Evolutionary conservation across 2,888 invertebrate species (phyloP).

Genomic region (Erynnis tages): DNA sequence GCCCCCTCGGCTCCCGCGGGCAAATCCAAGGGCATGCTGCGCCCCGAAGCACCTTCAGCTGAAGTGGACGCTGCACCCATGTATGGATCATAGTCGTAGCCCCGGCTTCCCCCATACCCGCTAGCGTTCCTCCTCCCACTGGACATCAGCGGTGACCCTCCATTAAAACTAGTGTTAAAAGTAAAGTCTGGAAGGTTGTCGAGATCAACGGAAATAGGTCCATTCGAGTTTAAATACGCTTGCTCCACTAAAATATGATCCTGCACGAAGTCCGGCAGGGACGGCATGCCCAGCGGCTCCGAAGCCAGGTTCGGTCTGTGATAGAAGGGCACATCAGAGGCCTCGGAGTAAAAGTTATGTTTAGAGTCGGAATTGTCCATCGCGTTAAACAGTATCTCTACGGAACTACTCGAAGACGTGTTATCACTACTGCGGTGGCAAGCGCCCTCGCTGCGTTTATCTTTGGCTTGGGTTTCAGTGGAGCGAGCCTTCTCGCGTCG

Average conservation of each 20-base stretch:
- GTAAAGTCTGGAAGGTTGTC: slow-evolving; percentile 87
- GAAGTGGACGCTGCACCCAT: slow-evolving; percentile 60
- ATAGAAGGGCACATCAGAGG: slow-evolving; percentile 63
- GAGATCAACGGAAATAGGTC: slow-evolving; percentile 80
- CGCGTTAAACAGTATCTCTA: slow-evolving; percentile 74
- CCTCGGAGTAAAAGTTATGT: slow-evolving; percentile 71
- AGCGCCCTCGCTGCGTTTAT: slow-evolving; percentile 53
- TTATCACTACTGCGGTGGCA: slow-evolving; percentile 62
- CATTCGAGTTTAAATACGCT: slow-evolving; percentile 83
- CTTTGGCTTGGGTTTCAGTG: slow-evolving; percentile 62
- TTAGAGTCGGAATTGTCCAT: slow-evolving; percentile 75
- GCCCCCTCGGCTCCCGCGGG: slow-evolving; percentile 62
- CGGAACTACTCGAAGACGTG: slow-evolving; percentile 69
- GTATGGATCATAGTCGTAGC: slow-evolving; percentile 64
- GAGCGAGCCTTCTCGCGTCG: slow-evolving; percentile 60
- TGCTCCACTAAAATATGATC: slow-evolving; percentile 93
- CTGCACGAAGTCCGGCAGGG: slow-evolving; percentile 93
- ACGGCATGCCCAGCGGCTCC: slow-evolving; percentile 81
- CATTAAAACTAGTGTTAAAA: slow-evolving; percentile 76
- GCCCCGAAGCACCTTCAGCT: slow-evolving; percentile 48
- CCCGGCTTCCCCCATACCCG: slow-evolving; percentile 53
- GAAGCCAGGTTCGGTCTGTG: slow-evolving; percentile 70
- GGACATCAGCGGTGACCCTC: slow-evolving; percentile 61
- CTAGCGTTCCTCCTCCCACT: slow-evolving; percentile 57
- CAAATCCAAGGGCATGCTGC: slow-evolving; percentile 63